Evolutionary conservation across 2,797 vertebrate species (phyloP), one percentile per base, ranked within the genome.

Genomic region (Peromyscus attwateri): DNA sequence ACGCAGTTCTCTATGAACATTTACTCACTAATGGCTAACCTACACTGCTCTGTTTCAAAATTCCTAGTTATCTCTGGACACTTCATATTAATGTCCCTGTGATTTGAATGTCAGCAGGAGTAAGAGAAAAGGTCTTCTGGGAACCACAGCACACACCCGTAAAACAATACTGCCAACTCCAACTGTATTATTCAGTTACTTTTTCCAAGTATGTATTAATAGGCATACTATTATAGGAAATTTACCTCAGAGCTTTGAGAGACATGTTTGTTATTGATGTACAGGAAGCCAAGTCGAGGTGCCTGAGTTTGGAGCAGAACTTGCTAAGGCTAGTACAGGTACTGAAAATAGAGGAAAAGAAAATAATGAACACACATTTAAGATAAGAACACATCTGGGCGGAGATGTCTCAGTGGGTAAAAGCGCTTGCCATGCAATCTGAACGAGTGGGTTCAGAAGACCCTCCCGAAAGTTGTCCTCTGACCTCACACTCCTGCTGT

Each of bases 231-330:
- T 71, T 70, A 23, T 57, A 95, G 95, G 75, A 92, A 79, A 96
- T 99, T 98, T 97, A 99, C 99, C 99, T 99, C 93, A 99, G 99
- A 94, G 99, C 99, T 98, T 99, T 99, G 96, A 99, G 99, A 93
- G 99, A 99, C 98, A 99, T 98, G 99, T 99, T 99, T 97, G 99
- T 99, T 97, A 99, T 99, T 97, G 99, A 99, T 95, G 99, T 99
- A 98, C 99, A 99, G 96, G 99, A 99, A 80, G 99, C 99, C 94
- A 99, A 98, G 98, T 99, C 99, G 96, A 99, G 99, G 98, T 99
- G 99, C 98, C 99, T 99, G 98, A 99, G 99, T 98, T 99, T 99
- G 93, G 99, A 99, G 98, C 99, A 99, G 99, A 99, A 99, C 98
- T 99, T 99, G 98, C 99, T 99, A 98, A 99, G 99, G 98, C 99